A percentile compares a stretch with the other conserved stretches of the same genome.
Evolutionary conservation across 2,113 vertebrate genomes (phyloP).

Genomic region (Herpailurus yagouaroundi): DNA sequence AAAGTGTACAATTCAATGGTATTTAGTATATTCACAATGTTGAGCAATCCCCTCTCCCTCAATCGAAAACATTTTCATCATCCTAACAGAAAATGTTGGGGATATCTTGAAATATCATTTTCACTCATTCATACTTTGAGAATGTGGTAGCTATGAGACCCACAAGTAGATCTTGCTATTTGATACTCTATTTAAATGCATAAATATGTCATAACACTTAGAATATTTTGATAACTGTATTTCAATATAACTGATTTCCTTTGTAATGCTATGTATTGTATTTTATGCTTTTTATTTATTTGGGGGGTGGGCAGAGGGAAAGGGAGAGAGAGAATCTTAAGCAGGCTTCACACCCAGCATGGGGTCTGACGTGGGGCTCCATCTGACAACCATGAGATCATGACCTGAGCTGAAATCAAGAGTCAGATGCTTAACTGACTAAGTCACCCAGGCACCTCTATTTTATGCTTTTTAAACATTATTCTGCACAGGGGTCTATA

Average conservation of each 20-base stretch:
- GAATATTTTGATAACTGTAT: not conserved
- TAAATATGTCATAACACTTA: not conserved
- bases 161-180: not conserved
- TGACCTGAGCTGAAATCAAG: no score
- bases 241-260: not conserved
- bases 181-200: not conserved
- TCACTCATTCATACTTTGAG: not conserved
- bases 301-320: no score
- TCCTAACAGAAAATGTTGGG: not conserved
- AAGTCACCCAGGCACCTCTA: no score
- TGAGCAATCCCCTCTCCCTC: not conserved
- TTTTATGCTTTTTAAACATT: not conserved
- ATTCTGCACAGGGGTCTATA: not conserved
- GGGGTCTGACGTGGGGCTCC: no score
- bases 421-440: no score
- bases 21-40: not conserved
- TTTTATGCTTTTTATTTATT: not conserved
- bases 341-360: no score
- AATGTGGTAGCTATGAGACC: not conserved
- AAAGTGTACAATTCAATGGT: not conserved
- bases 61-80: not conserved
- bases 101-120: not conserved
- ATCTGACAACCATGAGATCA: no score
- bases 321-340: no score
- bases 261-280: not conserved